Percentiles rank a stretch among this genome's conserved stretches.
Evolutionary conservation across 2,888 invertebrate species (phyloP).

Genomic region (Epinotia bilunana): DNA sequence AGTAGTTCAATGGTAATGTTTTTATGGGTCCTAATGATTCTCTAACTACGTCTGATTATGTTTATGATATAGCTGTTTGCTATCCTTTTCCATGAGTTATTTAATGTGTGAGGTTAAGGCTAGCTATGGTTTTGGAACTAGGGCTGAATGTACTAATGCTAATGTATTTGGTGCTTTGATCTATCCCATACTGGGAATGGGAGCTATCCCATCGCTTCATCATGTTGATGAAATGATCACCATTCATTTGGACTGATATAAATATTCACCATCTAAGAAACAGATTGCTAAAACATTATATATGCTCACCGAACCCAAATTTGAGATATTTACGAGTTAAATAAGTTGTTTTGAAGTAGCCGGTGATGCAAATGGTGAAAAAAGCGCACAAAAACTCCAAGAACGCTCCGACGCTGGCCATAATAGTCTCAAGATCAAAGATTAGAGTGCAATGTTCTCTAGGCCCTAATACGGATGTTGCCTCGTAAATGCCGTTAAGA

Average conservation of each 20-base stretch:
- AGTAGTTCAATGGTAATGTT: not conserved
- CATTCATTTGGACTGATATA: conserved; percentile 27
- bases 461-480: conserved; percentile 59
- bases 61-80: not conserved
- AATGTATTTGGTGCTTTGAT: conserved; percentile 35
- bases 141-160: conserved; percentile 29
- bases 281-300: conserved; percentile 5
- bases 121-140: conserved; percentile 14
- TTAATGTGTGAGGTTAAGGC: conserved; percentile 12
- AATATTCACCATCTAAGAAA: conserved; percentile 19
- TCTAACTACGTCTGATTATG: not conserved
- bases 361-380: conserved; percentile 7
- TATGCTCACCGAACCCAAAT: not conserved
- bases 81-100: not conserved
- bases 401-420: conserved; percentile 49
- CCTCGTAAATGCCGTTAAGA: conserved; percentile 59
- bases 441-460: conserved; percentile 61
- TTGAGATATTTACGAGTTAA: conserved; percentile 10
- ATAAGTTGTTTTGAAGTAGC: conserved; percentile 22
- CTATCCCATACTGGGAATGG: too few relatives aligned
- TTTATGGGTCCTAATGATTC: not conserved
- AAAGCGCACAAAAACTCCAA: conserved; percentile 39
- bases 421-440: conserved; percentile 55
- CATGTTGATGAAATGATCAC: conserved; percentile 24
- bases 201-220: conserved; percentile 13